Evolutionary conservation across 2,113 vertebrate genomes (phyloP).

Genomic region (Bostrychus sinensis): DNA sequence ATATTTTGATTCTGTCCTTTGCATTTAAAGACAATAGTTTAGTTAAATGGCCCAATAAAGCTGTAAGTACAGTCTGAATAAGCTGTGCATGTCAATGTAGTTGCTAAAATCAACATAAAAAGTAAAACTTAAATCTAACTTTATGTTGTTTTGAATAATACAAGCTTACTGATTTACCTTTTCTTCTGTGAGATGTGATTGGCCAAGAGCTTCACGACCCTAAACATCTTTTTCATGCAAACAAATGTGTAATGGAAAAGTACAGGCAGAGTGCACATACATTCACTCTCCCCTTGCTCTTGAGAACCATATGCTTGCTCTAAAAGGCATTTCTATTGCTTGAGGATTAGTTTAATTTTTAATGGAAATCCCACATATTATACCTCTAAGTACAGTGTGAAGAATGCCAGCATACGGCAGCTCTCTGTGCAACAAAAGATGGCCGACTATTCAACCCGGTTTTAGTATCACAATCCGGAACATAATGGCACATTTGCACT

Average conservation of each 20-base stretch:
- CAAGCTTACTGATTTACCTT: no score
- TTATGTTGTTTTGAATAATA: no score
- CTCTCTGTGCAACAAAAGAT: background rate
- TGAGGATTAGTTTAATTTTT: conserved; percentile 4
- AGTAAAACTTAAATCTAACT: no score
- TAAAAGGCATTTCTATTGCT: background rate
- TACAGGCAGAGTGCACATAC: background rate
- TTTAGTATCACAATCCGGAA: conserved; percentile 4
- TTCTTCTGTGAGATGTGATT: no score
- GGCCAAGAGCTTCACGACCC: background rate
- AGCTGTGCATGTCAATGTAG: no score
- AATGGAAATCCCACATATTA: conserved; percentile 2
- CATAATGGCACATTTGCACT: conserved; percentile 15
- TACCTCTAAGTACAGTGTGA: background rate
- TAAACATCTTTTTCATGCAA: background rate
- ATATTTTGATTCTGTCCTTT: no score
- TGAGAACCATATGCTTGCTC: background rate
- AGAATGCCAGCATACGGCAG: background rate
- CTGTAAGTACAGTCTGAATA: no score
- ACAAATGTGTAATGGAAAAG: background rate
- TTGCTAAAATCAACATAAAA: no score
- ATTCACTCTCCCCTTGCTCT: background rate
- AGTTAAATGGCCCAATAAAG: no score
- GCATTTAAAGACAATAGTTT: no score
- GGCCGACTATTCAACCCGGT: background rate